Percentiles rank a stretch among this genome's conserved stretches.
phyloP scores from a whole-genome alignment of 2,888 invertebrate species.

The Dione juno region DNA sequence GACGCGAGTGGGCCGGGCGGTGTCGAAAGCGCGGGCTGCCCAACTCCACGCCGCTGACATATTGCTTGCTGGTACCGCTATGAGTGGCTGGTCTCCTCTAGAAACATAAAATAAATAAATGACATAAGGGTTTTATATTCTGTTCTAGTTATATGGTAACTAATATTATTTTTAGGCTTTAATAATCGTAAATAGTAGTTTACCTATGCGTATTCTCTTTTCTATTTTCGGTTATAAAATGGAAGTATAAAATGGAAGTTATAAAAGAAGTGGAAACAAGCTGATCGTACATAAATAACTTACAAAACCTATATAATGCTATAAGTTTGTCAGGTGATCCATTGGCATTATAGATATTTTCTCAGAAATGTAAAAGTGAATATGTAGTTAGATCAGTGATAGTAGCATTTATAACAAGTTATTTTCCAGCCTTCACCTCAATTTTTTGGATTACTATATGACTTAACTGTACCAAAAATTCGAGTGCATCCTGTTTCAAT shows the following conservation, averaged over 20 bases:
- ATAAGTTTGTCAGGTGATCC: no score
- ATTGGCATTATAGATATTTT: no score
- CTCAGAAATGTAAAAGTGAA: no score
- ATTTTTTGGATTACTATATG: conserved; percentile 17
- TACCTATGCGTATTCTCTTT: not conserved
- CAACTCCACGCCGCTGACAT: conserved; percentile 87
- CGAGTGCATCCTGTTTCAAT: conserved; percentile 24
- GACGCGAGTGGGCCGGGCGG: conserved; percentile 87
- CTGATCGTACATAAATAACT: no score
- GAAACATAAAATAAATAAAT: not conserved
- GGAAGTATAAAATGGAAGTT: no score
- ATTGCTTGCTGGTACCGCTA: conserved; percentile 89
- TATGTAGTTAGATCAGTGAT: not conserved
- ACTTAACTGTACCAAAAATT: conserved; percentile 17
- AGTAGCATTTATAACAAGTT: not conserved
- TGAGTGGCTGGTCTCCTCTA: conserved; percentile 85
- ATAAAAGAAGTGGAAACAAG: no score
- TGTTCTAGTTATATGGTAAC: no score
- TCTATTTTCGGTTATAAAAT: not conserved
- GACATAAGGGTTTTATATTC: not conserved
- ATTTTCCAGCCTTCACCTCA: conserved; percentile 4
- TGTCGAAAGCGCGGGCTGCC: conserved; percentile 87
- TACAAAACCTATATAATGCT: no score
- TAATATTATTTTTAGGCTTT: no score
- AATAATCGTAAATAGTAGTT: no score